Evolutionary conservation across 2,113 vertebrate species (phyloP), one percentile per base, ranked within the genome.

Genomic region (Pica pica): DNA sequence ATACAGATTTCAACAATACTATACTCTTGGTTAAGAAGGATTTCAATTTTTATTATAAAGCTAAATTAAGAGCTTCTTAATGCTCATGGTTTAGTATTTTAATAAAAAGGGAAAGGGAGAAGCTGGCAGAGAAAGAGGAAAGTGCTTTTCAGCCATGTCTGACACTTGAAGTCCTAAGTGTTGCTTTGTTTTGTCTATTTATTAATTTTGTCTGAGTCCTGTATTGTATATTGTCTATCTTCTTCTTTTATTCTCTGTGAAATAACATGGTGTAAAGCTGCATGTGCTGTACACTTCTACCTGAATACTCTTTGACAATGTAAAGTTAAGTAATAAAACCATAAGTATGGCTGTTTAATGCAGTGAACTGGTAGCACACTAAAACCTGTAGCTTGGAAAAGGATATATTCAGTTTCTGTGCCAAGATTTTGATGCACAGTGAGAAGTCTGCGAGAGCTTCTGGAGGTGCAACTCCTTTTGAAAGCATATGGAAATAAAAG

Each of bases 31-130:
- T 96, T 94, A 95, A 89, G 83, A 94, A 93, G 94, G 95, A 97
- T 97, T 96, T 97, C 86, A 83, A 26, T 83, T 97, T 97, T 97
- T 96, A 97, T 97, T 97, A 96, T 97, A 95, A 95, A 90, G 88
- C 77, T 96, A 97, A 97, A 94, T 96, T 94, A 97, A 94, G 89
- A 96, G 68, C 88, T 90, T 13, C 93, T 96, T 97, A 97, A 97
- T 97, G 74, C 96, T 93, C 71, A 53, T 79, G 95, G 95, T 97
- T 97, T 97, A 96, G 91, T 91, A 46, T 86, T 97, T 97, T 97
- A 97, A 97, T 97, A 95, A 96, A 96, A 95, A 96, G 41, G 52
- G 92, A 93, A 95, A 91, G 4, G 30, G 42, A 89, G 80, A 73
- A 91, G 74, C 71, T 89, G 80, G 63, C 65, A 83, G 88, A 89